These are phyloP conservation scores for Cephonodes hylas DNA, from an alignment of 2,888 invertebrate species.

Conservation along the genomic window DNA sequence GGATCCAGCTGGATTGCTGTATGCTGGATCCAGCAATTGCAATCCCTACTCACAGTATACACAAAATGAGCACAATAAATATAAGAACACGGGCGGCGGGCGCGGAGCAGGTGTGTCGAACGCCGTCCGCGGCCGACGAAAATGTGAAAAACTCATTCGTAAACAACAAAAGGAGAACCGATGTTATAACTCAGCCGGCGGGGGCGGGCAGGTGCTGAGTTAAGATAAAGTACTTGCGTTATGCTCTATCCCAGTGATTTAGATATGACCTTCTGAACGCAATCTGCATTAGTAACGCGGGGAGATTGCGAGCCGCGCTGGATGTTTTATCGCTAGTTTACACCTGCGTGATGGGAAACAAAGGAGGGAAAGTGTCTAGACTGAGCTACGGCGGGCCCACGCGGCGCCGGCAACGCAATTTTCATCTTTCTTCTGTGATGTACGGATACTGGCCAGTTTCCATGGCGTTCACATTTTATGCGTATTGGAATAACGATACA, in stretches of 20 bases:
- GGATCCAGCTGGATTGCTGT: too few relatives aligned
- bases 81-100: conserved; percentile 32
- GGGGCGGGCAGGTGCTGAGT: conserved; percentile 66
- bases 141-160: conserved; percentile 75
- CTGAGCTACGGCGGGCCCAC: background rate
- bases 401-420: background rate
- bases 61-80: conserved; percentile 63
- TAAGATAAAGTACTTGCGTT: conserved; percentile 73
- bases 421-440: conserved; percentile 8
- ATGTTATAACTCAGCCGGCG: conserved; percentile 57
- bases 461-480: background rate
- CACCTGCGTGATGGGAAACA: conserved; percentile 47
- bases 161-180: conserved; percentile 71
- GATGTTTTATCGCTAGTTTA: conserved; percentile 49
- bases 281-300: conserved; percentile 70
- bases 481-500: background rate
- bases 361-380: conserved; percentile 19
- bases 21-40: too few relatives aligned
- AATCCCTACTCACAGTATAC: too few relatives aligned
- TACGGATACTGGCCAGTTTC: background rate
- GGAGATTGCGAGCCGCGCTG: conserved; percentile 28
- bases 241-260: conserved; percentile 70
- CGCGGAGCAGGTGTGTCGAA: conserved; percentile 69
- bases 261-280: conserved; percentile 74
- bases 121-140: conserved; percentile 55